phyloP scores from a whole-genome alignment of 2,113 vertebrate genomes.

The Pygoscelis antarcticus region DNA sequence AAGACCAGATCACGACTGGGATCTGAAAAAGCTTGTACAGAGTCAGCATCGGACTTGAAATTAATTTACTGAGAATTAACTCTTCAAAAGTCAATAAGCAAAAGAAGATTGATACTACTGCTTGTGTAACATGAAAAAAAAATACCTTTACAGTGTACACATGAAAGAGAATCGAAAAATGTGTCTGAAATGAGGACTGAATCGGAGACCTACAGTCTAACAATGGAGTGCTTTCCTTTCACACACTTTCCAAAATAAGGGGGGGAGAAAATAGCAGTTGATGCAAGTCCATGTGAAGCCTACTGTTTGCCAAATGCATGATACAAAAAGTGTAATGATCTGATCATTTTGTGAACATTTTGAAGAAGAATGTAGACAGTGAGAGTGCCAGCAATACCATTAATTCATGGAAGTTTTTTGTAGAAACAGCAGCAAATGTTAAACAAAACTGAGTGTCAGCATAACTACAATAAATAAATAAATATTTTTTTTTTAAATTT shows the following conservation, averaged over 20 bases:
- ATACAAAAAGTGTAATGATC: background rate
- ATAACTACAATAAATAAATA: background rate
- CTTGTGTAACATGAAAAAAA: background rate
- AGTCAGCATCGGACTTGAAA: background rate
- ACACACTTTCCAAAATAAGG: background rate
- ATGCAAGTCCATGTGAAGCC: background rate
- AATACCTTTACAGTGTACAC: background rate
- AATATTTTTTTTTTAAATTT: background rate
- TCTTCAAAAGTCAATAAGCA: background rate
- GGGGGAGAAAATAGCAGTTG: background rate
- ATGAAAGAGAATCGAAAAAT: background rate
- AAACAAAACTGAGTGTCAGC: background rate
- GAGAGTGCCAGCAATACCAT: background rate
- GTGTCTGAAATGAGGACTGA: background rate
- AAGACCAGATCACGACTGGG: background rate
- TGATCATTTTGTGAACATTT: background rate
- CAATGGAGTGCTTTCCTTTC: background rate
- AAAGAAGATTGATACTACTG: background rate
- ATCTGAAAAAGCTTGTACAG: background rate
- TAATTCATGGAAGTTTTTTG: background rate
- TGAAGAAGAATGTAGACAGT: background rate
- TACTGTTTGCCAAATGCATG: background rate
- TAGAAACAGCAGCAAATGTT: background rate
- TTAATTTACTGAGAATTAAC: background rate
- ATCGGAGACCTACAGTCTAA: background rate